Base-by-base conservation (phyloP, 2,888 invertebrate species). In the Xestia rhomboidea region DNA sequence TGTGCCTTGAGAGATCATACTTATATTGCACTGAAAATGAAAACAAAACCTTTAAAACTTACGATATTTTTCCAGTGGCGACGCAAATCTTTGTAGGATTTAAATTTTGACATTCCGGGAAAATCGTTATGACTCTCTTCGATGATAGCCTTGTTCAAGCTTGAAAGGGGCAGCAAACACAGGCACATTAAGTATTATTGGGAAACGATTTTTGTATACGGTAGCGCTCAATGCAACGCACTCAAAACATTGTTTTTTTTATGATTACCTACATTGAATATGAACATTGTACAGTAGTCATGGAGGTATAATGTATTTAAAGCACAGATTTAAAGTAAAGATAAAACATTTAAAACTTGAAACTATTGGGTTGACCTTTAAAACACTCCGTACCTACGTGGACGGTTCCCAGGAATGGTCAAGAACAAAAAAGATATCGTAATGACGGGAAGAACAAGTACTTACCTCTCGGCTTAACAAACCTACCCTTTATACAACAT, bases 41-140 rank as follows among this genome's bases (percentile, higher is more conserved):
- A 30, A 66, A 49, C 21, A 24, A 18, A 60, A 46, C 3, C 30
- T 68, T 51, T 68, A 18, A 13, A 44, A 83, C 95, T 93, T 91
- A 97, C 97, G 84, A 97, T 97, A 89, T 97, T 97, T 92, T 97
- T 97, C 97, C 97, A 97, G 83, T 97, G 97, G 51, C 97, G 95
- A 79, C 96, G 94, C 84, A 97, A 89, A 87, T 97, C 97, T 87
- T 96, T 96, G 83, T 96, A 97, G 60, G 90, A 92, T 80, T 93
- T 95, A 85, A 97, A 97, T 83, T 89, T 92, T 51, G 93, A 93
- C 2, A 87, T 83, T 76, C 89, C 79, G 0, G 95, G 94, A 69
- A 95, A 83, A 8, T 79, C 73, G 49, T 93, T 92, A 68, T 82
- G 88, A 82, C 86, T 88, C 34, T 95, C 94, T 83, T 95, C 94